Conservation (phyloP, 2,797 vertebrate genomes). For the Rhincodon typus region DNA sequence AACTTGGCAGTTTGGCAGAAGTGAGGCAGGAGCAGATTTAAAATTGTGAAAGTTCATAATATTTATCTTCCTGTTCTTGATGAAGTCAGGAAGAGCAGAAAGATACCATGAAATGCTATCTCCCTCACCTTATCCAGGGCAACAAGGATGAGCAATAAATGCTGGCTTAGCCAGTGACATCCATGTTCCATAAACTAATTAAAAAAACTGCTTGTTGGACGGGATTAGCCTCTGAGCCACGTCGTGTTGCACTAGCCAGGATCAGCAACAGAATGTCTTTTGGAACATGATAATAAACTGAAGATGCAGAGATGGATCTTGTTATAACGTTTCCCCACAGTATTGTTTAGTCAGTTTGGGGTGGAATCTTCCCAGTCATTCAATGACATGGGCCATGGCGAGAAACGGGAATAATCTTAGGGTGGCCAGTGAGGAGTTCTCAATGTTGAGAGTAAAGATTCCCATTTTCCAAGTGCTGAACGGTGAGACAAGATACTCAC, state of each 20-base stretch:
- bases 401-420: too few species aligned
- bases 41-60: not conserved
- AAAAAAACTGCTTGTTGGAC: too few species aligned
- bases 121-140: not conserved
- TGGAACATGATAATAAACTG: constrained; percentile 41
- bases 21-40: not conserved
- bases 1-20: not conserved
- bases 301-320: not conserved
- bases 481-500: too few species aligned
- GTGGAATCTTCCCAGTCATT: too few species aligned
- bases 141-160: too few species aligned
- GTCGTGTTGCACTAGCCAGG: not conserved
- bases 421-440: too few species aligned
- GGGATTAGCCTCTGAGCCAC: not conserved
- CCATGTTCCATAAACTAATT: too few species aligned
- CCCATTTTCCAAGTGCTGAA: too few species aligned
- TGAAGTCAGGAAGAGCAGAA: not conserved
- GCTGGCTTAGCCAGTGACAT: too few species aligned
- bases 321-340: not conserved
- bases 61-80: not conserved
- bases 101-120: not conserved
- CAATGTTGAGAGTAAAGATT: too few species aligned
- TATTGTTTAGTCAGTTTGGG: not conserved
- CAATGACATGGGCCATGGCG: too few species aligned
- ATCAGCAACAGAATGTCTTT: not conserved